Base-by-base conservation (phyloP, 2,888 invertebrate genomes). In the Tridacna crocea region DNA sequence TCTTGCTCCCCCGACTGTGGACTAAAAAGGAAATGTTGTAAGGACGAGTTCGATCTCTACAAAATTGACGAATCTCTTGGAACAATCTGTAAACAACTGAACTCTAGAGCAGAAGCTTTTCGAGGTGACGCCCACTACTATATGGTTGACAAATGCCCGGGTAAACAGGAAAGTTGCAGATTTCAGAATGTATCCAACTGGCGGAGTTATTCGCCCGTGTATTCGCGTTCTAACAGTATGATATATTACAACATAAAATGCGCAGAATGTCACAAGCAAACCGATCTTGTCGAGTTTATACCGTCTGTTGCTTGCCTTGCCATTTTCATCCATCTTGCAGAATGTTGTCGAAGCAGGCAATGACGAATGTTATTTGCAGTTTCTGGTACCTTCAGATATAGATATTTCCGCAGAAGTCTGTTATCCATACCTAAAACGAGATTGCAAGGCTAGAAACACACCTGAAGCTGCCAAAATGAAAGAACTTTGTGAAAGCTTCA, bases 381-480 rank as follows among this genome's bases (percentile, higher is more conserved):
- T 63, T 26, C 24, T 63, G 19, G 26, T 27, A 15, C 63, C 63
- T 17, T 17, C 19, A 22, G 63, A 19, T 12, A 24, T 63, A 12
- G 63, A 63, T 63, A 27, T 63, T 12, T 63, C 63, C 17, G 27
- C 63, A 15, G 63, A 63, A 63, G 8, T 63, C 8, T 63, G 63
- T 15, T 11, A 63, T 63, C 63, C 61, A 22, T 2, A 11, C 15
- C 15, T 26, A 11, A 19, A 26, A 11, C 24, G 27, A 24, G 12
- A 19, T 24, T 26, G 27, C 27, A 27, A 17, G 15, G 27, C 12
- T 26, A 11, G 15, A 26, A 63, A 13, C 15, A 26, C 63, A 4
- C 26, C 15, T 8, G 15, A 26, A 63, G 11, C 24, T 22, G 63
- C 24, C 2, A 24, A 26, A 3, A 17, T 27, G 12, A 15, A 63